Evolutionary conservation across 2,888 invertebrate species (phyloP).

Genomic region (Tipula confusa): DNA sequence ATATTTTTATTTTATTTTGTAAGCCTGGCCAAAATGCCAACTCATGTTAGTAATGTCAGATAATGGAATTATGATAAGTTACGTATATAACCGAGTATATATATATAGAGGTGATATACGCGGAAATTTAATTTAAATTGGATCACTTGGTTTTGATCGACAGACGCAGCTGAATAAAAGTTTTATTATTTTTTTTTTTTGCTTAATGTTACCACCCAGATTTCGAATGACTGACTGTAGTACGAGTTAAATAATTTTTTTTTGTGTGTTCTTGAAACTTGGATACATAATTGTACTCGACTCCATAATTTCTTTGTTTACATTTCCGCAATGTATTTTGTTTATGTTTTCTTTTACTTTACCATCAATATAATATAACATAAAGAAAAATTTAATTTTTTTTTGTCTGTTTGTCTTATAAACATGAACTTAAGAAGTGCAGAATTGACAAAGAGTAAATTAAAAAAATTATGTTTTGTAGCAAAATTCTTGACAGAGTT

Average conservation of each 20-base stretch:
- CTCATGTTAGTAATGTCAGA: background rate
- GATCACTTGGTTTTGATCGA: background rate
- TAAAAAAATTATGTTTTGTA: background rate
- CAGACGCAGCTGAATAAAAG: background rate
- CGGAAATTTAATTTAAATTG: background rate
- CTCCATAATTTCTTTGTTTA: slow-evolving; percentile 8
- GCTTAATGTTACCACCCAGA: background rate
- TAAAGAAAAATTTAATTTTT: background rate
- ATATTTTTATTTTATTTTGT: background rate
- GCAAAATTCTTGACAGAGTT: background rate
- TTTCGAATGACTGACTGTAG: background rate
- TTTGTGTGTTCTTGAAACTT: background rate
- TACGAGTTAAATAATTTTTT: background rate
- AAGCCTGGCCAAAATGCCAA: background rate
- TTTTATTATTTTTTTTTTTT: no score
- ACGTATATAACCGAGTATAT: no score
- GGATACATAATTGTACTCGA: background rate
- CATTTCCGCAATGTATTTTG: background rate
- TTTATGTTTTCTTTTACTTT: background rate
- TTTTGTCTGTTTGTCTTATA: background rate
- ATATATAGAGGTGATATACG: background rate
- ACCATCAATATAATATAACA: background rate
- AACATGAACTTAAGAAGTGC: background rate
- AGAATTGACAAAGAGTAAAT: background rate
- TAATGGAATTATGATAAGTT: background rate